Conservation (phyloP, 92 coral and sea anemone genomes). For the Desmophyllum pertusum region DNA sequence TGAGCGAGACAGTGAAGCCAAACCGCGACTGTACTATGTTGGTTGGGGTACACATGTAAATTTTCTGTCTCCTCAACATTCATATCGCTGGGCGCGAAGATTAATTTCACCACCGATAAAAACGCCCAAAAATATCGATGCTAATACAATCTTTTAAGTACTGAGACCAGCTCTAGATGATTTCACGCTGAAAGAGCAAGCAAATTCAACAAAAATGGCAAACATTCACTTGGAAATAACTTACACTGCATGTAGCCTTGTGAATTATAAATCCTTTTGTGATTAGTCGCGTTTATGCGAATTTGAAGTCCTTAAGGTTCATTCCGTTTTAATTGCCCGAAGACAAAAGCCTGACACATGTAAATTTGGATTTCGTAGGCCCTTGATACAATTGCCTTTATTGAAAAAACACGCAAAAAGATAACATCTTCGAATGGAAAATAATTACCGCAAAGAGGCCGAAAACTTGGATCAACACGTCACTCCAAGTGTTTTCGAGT, state of each 20-base stretch:
- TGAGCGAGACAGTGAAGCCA: constrained; percentile 8
- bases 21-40: neutral
- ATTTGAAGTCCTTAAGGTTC: constrained; percentile 5
- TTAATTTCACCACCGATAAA: neutral
- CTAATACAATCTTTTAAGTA: neutral
- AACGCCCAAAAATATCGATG: neutral
- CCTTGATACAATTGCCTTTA: constrained; percentile 34
- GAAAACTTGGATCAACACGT: neutral
- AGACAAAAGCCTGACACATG: constrained; percentile 46
- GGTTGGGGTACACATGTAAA: neutral
- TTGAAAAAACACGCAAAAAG: constrained; percentile 25
- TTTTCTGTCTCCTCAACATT: neutral
- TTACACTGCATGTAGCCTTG: neutral
- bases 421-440: constrained; percentile 29
- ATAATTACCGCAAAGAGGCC: constrained; percentile 16
- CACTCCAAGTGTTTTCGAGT: neutral
- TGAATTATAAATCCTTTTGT: neutral
- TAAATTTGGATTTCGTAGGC: constrained; percentile 25
- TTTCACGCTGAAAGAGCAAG: neutral
- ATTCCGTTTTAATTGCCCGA: constrained; percentile 31
- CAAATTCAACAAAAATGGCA: neutral
- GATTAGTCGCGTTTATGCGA: neutral
- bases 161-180: neutral
- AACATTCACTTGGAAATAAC: constrained; percentile 1
- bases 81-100: no score